phyloP scores from a whole-genome alignment of 2,888 invertebrate genomes.

The Eudasyphora cyanicolor region DNA sequence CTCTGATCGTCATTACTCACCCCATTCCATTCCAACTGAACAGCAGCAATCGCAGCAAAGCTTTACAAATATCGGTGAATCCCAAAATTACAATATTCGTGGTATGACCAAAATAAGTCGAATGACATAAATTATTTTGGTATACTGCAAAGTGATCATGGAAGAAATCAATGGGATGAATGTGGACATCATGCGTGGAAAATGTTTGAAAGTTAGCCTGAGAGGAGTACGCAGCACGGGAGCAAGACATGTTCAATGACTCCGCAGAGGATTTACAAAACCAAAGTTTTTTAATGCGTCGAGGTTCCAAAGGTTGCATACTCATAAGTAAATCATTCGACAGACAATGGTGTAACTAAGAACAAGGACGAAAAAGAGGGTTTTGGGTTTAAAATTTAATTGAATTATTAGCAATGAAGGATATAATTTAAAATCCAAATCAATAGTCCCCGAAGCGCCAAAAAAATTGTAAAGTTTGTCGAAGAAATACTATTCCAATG shows the following conservation, averaged over 20 bases:
- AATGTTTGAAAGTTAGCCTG: background rate
- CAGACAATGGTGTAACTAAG: conserved; percentile 25
- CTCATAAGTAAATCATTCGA: conserved; percentile 70
- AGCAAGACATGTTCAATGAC: background rate
- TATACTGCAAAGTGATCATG: conserved; percentile 67
- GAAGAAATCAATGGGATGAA: conserved; percentile 57
- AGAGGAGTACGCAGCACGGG: background rate
- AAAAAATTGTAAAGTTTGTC: no score
- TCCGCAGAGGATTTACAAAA: background rate
- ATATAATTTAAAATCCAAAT: no score
- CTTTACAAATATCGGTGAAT: conserved; percentile 70
- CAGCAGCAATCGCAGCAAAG: conserved; percentile 71
- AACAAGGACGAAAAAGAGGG: background rate
- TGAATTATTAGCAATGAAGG: no score
- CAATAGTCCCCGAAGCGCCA: no score
- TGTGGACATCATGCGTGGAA: background rate
- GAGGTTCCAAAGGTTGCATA: conserved; percentile 76
- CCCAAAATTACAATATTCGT: conserved; percentile 71
- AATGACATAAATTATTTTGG: conserved; percentile 67
- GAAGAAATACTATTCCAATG: no score
- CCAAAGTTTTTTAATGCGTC: conserved; percentile 64
- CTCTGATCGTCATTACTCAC: conserved; percentile 63
- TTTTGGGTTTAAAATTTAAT: no score
- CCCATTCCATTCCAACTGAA: conserved; percentile 72
- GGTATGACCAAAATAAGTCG: conserved; percentile 67